Evolutionary conservation across 2,113 vertebrate genomes (phyloP).

Genomic region (Chascanopsetta lugubris): DNA sequence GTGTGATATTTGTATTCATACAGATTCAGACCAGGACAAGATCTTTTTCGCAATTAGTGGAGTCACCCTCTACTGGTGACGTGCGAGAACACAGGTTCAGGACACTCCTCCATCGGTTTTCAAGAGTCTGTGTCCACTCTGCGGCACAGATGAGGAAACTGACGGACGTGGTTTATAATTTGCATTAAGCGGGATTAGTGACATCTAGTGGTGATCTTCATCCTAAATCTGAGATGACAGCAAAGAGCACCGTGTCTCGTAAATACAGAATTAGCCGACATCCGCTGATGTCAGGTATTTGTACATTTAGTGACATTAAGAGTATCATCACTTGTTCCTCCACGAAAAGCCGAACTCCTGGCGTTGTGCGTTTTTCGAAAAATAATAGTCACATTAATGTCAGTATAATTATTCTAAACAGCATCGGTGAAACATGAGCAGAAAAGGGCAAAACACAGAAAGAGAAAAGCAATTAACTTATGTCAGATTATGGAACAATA

Average conservation of each 20-base stretch:
- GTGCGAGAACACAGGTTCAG: too few relatives aligned
- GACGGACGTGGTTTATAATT: too few relatives aligned
- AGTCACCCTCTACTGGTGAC: too few relatives aligned
- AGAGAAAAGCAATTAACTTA: slow-evolving; percentile 17
- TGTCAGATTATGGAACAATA: background rate
- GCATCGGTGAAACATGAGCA: background rate
- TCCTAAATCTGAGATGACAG: background rate
- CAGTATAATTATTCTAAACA: background rate
- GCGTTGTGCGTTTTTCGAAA: background rate
- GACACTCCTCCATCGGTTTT: too few relatives aligned
- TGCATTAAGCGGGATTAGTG: too few relatives aligned
- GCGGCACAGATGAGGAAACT: background rate
- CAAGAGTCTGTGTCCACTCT: too few relatives aligned
- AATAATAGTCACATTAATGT: background rate
- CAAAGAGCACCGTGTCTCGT: background rate
- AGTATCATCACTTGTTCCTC: background rate
- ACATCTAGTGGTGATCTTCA: too few relatives aligned
- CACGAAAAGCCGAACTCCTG: background rate
- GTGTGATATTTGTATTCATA: too few relatives aligned
- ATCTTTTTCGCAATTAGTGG: too few relatives aligned
- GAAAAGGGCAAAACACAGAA: background rate
- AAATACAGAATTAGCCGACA: background rate
- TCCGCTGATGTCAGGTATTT: background rate
- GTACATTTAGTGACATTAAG: background rate
- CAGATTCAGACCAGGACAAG: too few relatives aligned